Evolutionary conservation across 2,888 invertebrate genomes (phyloP).

Genomic region (Falcaria lacertinaria): DNA sequence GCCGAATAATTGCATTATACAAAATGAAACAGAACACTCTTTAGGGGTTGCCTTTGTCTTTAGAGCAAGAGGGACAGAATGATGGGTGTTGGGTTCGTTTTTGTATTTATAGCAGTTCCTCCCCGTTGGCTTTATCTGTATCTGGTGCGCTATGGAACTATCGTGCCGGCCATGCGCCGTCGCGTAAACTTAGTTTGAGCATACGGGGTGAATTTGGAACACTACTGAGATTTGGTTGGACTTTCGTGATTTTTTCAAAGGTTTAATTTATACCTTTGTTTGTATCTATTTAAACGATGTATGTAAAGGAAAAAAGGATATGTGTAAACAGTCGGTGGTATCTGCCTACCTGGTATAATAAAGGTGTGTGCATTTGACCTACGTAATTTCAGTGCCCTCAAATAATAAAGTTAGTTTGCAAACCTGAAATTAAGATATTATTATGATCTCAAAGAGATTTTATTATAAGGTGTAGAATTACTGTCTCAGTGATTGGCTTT

Average conservation of each 20-base stretch:
- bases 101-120: conserved; percentile 67
- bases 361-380: too few relatives aligned
- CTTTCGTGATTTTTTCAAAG: not conserved
- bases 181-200: conserved; percentile 18
- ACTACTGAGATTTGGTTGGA: not conserved
- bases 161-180: conserved; percentile 48
- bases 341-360: too few relatives aligned
- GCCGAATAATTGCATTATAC: conserved; percentile 18
- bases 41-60: conserved; percentile 38
- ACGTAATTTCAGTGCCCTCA: too few relatives aligned
- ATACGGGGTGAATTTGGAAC: conserved; percentile 37
- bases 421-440: too few relatives aligned
- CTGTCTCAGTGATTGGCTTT: too few relatives aligned
- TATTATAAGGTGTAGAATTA: too few relatives aligned
- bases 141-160: conserved; percentile 73
- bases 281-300: too few relatives aligned
- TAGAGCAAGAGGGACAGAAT: conserved; percentile 39
- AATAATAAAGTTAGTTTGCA: too few relatives aligned
- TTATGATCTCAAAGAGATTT: too few relatives aligned
- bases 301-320: too few relatives aligned
- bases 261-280: too few relatives aligned
- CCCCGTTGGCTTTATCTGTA: conserved; percentile 71
- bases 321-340: too few relatives aligned
- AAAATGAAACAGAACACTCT: conserved; percentile 35
- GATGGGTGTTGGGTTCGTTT: conserved; percentile 39